phyloP scores from a whole-genome alignment of 2,888 invertebrate genomes.

The Callosobruchus maculatus region DNA sequence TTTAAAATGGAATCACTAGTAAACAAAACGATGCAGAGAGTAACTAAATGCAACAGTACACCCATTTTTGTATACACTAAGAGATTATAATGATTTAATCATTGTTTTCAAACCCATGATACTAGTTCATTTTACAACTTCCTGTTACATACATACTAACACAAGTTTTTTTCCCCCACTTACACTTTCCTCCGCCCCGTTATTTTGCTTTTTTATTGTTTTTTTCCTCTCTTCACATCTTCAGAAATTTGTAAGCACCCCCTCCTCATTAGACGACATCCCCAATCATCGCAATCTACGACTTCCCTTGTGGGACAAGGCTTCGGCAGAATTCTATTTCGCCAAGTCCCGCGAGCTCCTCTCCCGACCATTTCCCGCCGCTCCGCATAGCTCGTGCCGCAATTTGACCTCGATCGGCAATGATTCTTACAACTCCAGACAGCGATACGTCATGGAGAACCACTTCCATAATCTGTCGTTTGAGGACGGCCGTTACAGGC shows the following conservation, averaged over 20 bases:
- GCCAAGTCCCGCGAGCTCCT: conserved; percentile 68
- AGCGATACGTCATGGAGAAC: conserved; percentile 30
- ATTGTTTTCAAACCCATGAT: too few relatives aligned
- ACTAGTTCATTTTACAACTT: not conserved
- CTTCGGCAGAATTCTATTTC: conserved; percentile 71
- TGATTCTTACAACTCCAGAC: conserved; percentile 17
- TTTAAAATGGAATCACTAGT: too few relatives aligned
- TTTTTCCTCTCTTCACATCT: conserved; percentile 19
- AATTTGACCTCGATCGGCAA: conserved; percentile 34
- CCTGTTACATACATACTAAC: conserved; percentile 19
- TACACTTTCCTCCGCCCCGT: conserved; percentile 18
- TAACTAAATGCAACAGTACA: too few relatives aligned
- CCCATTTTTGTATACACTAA: too few relatives aligned
- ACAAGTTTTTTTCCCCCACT: conserved; percentile 25
- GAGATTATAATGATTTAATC: too few relatives aligned
- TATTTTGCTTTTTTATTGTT: conserved; percentile 23
- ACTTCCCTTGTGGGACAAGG: conserved; percentile 68
- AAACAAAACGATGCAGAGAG: too few relatives aligned
- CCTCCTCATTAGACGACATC: conserved; percentile 53
- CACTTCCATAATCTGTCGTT: conserved; percentile 39
- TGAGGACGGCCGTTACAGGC: conserved; percentile 34
- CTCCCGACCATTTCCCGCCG: conserved; percentile 54
- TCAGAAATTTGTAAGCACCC: conserved; percentile 48
- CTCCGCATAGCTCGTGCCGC: conserved; percentile 43
- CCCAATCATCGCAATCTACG: conserved; percentile 48